Percentiles rank a stretch among this genome's conserved stretches.
Conservation (phyloP, 2,113 vertebrate species). For the Malurus alboscapulatus region DNA sequence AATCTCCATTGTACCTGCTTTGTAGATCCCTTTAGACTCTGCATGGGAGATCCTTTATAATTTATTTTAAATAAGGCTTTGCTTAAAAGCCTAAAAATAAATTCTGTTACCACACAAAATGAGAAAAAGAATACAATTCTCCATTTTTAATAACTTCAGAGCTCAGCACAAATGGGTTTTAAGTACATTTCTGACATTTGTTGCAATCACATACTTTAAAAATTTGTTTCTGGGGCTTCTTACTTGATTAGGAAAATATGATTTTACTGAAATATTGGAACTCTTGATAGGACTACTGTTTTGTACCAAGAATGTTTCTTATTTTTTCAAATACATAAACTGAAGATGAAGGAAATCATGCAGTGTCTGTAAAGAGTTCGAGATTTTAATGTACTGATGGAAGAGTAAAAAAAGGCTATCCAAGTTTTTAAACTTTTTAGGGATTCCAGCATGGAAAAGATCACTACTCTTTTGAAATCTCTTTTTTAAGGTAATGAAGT, state of each 20-base stretch:
- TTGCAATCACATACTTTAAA: neutral
- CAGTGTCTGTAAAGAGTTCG: conserved; percentile 57
- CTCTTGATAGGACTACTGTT: neutral
- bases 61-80: conserved; percentile 16
- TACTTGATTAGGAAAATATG: neutral
- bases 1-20: conserved; percentile 7
- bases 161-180: conserved; percentile 33
- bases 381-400: neutral
- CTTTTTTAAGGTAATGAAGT: conserved; percentile 10
- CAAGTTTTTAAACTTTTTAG: conserved; percentile 19
- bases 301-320: neutral
- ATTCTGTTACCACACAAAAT: neutral
- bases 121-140: neutral
- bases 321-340: neutral
- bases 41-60: conserved; percentile 33
- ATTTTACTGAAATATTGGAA: neutral
- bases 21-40: conserved; percentile 51
- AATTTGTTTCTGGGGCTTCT: neutral
- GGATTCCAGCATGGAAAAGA: conserved; percentile 4
- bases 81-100: conserved; percentile 13
- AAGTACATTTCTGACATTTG: conserved; percentile 69
- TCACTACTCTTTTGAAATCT: conserved; percentile 6
- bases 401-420: neutral
- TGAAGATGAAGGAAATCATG: neutral
- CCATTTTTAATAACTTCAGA: conserved; percentile 54